Evolutionary conservation across 1,140 invertebrate genomes (phyloP).

Genomic region (Neodiprion lecontei): DNA sequence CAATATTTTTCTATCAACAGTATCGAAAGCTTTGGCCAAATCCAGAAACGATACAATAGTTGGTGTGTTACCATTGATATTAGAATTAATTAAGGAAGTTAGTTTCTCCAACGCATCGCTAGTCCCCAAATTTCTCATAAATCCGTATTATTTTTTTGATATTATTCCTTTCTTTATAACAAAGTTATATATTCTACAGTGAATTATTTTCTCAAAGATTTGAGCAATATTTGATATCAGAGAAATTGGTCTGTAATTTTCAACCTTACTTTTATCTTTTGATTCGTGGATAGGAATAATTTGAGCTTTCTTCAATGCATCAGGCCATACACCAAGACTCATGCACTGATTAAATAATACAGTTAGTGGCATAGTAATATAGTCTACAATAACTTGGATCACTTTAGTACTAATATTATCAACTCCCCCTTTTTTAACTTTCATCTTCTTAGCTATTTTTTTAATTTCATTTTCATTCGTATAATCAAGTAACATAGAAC

Average conservation of each 20-base stretch:
- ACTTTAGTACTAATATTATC: constrained; percentile 3
- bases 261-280: constrained; percentile 11
- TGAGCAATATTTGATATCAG: constrained; percentile 11
- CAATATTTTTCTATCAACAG: neutral
- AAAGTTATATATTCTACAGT: neutral
- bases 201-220: constrained; percentile 17
- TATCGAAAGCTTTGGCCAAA: neutral
- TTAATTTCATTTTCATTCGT: neutral
- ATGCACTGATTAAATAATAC: constrained; percentile 15
- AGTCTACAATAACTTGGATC: neutral
- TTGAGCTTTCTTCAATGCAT: neutral
- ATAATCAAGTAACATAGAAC: too few relatives aligned
- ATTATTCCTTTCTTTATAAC: neutral
- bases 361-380: neutral
- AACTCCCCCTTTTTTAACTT: neutral
- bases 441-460: neutral
- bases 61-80: neutral
- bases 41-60: neutral
- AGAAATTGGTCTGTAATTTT: constrained; percentile 23
- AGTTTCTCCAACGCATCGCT: neutral
- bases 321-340: neutral
- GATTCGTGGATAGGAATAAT: constrained; percentile 8
- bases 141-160: neutral
- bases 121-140: constrained; percentile 12
- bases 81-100: neutral